Evolutionary conservation across 2,113 vertebrate genomes (phyloP), one percentile per base, ranked within the genome.

Genomic region (Cynocephalus volans): DNA sequence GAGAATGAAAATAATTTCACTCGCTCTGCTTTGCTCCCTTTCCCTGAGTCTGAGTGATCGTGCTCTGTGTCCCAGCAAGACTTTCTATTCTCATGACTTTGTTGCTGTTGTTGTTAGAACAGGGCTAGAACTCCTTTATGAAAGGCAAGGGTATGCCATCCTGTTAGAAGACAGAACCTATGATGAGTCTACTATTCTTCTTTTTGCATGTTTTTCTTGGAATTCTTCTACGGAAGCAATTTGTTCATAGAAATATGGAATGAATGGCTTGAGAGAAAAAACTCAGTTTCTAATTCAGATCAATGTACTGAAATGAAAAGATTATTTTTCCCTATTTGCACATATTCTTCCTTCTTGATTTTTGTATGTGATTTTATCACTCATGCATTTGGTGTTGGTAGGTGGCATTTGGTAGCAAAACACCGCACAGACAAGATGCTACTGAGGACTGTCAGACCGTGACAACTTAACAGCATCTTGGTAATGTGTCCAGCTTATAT

Each of bases 401-500:
- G 77, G 12, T 70, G 75, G 89, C 23, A 52, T 62, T 95, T 92
- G 94, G 85, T 86, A 73, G n/a, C 56, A 65, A 93, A 77, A 36
- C 14, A 52, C 19, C 26, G 24, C 21, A n/a, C 62, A 64, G 92
- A 83, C 84, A 85, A 83, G 83, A 75, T 64, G 62, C 56, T 89
- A 14, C 65, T 79, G 64, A 93, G 76, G 80, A 8, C 58, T 77
- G 48, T 87, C 85, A 80, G 96, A 97, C 92, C 96, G 41, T 96
- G 92, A 96, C 80, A 95, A 10, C 87, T 93, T 95, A 97, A 97
- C 75, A 88, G 92, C 12, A 10, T 95, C 96, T 93, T 83, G 19
- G 60, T 93, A 93, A 96, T 90, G 62, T 85, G 56, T 97, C 93
- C 72, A 83, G 81, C 48, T 89, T 95, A 7, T 81, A 82, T 83